Percentiles rank a stretch among this genome's conserved stretches.
phyloP scores from a whole-genome alignment of 2,113 vertebrate species.

The Thryonomys swinderianus region DNA sequence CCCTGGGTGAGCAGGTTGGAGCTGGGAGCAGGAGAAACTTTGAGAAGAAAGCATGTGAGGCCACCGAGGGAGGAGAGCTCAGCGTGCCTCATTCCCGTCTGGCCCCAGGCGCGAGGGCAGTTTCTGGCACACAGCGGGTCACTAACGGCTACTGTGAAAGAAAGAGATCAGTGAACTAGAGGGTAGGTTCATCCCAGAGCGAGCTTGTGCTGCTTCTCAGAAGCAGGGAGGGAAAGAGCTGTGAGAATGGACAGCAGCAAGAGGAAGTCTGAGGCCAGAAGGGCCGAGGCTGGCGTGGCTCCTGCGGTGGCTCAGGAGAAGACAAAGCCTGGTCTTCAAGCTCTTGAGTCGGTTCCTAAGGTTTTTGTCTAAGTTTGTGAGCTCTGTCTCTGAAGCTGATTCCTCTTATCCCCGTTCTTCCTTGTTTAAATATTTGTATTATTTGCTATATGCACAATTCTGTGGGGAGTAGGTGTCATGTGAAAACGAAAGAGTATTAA shows the following conservation, averaged over 20 bases:
- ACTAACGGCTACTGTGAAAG: background rate
- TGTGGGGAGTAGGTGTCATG: background rate
- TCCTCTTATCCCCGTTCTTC: background rate
- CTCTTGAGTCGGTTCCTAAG: background rate
- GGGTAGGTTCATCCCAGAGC: background rate
- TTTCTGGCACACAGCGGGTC: background rate
- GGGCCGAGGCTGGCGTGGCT: background rate
- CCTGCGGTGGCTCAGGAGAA: too few species aligned
- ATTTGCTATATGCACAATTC: background rate
- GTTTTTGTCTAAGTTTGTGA: background rate
- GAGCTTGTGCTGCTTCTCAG: background rate
- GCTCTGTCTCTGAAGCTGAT: background rate
- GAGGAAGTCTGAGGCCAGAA: background rate
- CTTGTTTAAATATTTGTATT: background rate
- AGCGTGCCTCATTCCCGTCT: background rate
- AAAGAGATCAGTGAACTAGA: background rate
- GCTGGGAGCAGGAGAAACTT: too few species aligned
- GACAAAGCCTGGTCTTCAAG: background rate
- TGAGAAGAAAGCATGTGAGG: background rate
- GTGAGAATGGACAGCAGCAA: background rate
- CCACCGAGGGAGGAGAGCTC: background rate
- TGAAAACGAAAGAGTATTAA: background rate
- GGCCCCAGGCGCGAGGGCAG: background rate
- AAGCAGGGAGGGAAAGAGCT: background rate
- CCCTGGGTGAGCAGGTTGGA: too few species aligned